These are phyloP conservation scores for Neodiprion lecontei DNA, from an alignment of 1,140 invertebrate genomes.

Conservation along the genomic window DNA sequence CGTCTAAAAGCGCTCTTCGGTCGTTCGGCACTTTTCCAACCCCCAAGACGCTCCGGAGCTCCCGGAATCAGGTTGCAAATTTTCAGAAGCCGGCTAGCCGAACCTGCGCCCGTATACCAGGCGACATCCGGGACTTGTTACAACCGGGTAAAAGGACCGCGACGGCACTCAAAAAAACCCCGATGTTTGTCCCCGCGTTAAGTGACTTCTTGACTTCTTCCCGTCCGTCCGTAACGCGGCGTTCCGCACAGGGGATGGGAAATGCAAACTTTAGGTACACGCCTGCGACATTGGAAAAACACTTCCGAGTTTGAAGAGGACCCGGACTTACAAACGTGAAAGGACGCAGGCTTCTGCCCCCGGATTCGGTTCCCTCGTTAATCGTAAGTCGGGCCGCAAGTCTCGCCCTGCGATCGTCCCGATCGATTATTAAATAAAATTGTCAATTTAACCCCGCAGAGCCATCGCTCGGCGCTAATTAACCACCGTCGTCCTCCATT, in stretches of 20 bases:
- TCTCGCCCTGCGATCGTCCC: too few species aligned
- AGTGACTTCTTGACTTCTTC: not conserved
- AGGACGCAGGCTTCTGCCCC: too few species aligned
- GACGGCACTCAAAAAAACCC: not conserved
- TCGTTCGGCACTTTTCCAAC: too few species aligned
- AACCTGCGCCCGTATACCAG: too few species aligned
- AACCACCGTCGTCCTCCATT: too few species aligned
- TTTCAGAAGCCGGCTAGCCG: too few species aligned
- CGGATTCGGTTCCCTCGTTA: too few species aligned
- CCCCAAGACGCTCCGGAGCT: not conserved
- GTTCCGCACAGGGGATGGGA: not conserved
- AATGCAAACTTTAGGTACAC: not conserved
- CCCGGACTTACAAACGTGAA: too few species aligned
- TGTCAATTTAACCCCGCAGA: not conserved
- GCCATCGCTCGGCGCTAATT: not conserved
- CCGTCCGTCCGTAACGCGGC: not conserved
- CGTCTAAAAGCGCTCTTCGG: too few species aligned
- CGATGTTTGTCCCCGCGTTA: not conserved
- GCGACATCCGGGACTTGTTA: too few species aligned
- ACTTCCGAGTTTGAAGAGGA: not conserved
- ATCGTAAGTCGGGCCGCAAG: too few species aligned
- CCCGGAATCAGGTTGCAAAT: slow-evolving; percentile 10
- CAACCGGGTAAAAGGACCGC: not conserved
- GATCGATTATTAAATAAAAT: not conserved
- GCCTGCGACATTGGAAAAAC: not conserved